A percentile compares a stretch with the other conserved stretches of the same genome.
Conservation (phyloP, 2,888 invertebrate species). For the Heliconius erato region DNA sequence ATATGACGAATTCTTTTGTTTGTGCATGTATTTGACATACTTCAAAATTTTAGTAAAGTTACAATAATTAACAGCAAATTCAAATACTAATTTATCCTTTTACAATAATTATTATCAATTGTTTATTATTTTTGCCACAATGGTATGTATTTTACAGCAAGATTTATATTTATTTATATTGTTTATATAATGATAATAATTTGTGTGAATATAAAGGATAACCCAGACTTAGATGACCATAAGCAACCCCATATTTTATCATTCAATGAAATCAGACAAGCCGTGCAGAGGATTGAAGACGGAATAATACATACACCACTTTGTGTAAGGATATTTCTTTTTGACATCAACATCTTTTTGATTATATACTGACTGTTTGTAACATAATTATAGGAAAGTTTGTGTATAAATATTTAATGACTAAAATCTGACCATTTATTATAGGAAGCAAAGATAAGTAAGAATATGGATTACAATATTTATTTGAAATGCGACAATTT, state of each 20-base stretch:
- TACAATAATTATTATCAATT: not conserved
- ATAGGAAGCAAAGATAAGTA: constrained; percentile 81
- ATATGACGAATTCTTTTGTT: constrained; percentile 7
- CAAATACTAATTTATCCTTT: not conserved
- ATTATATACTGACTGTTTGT: not conserved
- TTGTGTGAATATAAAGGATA: constrained; percentile 41
- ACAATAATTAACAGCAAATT: not conserved
- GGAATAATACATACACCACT: constrained; percentile 80
- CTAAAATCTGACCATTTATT: constrained; percentile 49
- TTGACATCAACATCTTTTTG: not conserved
- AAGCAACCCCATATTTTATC: constrained; percentile 62
- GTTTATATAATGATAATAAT: not conserved
- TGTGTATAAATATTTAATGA: not conserved
- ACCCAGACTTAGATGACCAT: constrained; percentile 46
- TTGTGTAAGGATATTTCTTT: constrained; percentile 67
- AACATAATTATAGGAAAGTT: not conserved
- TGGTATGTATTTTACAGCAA: constrained; percentile 4
- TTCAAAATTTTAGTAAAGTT: constrained; percentile 1
- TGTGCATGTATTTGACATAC: not conserved
- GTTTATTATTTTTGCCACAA: not conserved
- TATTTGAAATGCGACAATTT: constrained; percentile 95
- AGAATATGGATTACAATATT: constrained; percentile 88
- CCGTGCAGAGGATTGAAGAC: constrained; percentile 74
- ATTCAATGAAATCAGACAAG: constrained; percentile 77
- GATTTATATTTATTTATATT: not conserved